These are phyloP conservation scores for Epicauta chinensis DNA, from an alignment of 1,140 invertebrate genomes.

Conservation along the genomic window DNA sequence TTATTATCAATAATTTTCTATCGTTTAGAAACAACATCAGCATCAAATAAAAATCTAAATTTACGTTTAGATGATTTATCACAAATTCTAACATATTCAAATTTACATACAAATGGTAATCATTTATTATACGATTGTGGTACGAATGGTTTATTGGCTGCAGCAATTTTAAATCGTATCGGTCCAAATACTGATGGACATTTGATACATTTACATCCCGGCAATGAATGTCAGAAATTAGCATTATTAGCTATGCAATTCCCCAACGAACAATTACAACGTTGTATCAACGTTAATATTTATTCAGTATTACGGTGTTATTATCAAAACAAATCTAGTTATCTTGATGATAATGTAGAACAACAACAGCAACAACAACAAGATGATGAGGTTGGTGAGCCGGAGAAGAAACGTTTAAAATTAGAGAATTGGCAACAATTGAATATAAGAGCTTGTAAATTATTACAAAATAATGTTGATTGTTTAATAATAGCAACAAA, in stretches of 20 bases:
- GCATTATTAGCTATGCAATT: conserved; percentile 74
- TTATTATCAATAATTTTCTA: conserved; percentile 74
- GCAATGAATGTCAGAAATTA: conserved; percentile 69
- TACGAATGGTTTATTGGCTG: conserved; percentile 73
- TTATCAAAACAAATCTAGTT: conserved; percentile 47
- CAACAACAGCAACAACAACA: conserved; percentile 23
- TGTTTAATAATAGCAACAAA: conserved; percentile 73
- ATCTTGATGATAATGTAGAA: conserved; percentile 3
- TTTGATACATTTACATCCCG: conserved; percentile 72
- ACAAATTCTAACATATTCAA: conserved; percentile 75
- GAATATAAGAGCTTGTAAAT: conserved; percentile 52
- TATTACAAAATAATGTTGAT: conserved; percentile 62
- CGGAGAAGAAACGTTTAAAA: conserved; percentile 27
- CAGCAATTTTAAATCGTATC: conserved; percentile 69
- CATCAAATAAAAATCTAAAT: conserved; percentile 59
- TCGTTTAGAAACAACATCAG: conserved; percentile 54
- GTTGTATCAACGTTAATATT: conserved; percentile 64
- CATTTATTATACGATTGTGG: conserved; percentile 85
- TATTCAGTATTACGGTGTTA: conserved; percentile 62
- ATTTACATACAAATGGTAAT: conserved; percentile 65
- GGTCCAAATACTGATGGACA: conserved; percentile 56
- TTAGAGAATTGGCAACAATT: conserved; percentile 52
- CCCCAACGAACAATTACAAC: conserved; percentile 54
- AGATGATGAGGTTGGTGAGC: conserved; percentile 11
- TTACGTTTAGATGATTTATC: conserved; percentile 80